These are phyloP conservation scores for Aleiodes testaceus DNA, from an alignment of 2,888 invertebrate species.

Conservation along the genomic window DNA sequence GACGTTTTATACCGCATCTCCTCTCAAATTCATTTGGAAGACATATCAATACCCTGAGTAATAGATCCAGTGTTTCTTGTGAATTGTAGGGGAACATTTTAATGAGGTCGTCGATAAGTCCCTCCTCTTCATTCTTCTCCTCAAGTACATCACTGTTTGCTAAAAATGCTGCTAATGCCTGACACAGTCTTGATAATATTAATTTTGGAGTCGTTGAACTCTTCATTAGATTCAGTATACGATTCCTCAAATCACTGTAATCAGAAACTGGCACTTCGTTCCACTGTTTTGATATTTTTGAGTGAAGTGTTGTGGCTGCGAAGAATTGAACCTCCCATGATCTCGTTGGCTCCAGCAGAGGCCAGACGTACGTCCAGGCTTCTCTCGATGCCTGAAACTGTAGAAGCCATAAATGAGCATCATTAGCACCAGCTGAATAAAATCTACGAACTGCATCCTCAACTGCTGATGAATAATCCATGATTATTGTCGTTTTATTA, in stretches of 20 bases:
- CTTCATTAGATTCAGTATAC: conserved; percentile 83
- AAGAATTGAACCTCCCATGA: conserved; percentile 95
- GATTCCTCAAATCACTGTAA: conserved; percentile 84
- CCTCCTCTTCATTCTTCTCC: conserved; percentile 76
- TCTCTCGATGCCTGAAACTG: conserved; percentile 88
- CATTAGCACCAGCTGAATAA: conserved; percentile 80
- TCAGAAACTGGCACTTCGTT: conserved; percentile 87
- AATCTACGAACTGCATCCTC: conserved; percentile 74
- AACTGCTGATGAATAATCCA: conserved; percentile 70
- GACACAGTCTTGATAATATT: conserved; percentile 89
- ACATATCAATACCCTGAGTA: conserved; percentile 88
- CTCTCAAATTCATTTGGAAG: conserved; percentile 88
- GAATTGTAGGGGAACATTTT: conserved; percentile 78
- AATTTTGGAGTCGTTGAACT: conserved; percentile 89
- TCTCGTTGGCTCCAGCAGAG: conserved; percentile 86
- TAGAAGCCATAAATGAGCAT: conserved; percentile 90
- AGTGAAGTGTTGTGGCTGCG: conserved; percentile 91
- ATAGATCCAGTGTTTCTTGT: conserved; percentile 78
- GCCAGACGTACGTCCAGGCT: conserved; percentile 96
- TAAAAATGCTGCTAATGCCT: conserved; percentile 88
- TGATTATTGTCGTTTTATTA: conserved; percentile 47
- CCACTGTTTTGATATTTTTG: conserved; percentile 92
- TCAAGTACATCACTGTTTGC: conserved; percentile 78
- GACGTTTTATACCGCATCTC: conserved; percentile 50
- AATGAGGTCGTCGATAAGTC: conserved; percentile 84